Conservation (phyloP, 2,113 vertebrate genomes). For the Oophaga pumilio region DNA sequence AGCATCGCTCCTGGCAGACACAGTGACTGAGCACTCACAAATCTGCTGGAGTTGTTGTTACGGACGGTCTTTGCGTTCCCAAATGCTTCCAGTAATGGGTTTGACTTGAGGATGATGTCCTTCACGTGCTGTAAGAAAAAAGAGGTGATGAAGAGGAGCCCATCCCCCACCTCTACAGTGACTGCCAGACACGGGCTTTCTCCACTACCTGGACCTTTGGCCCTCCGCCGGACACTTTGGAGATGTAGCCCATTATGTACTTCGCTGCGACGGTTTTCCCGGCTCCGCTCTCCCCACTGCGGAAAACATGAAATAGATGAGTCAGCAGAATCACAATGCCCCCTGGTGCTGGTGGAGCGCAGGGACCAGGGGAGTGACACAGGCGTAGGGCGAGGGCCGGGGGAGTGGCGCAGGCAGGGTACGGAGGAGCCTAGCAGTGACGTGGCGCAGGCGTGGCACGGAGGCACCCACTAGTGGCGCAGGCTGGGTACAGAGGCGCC, state of each 20-base stretch:
- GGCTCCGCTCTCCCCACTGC: slow-evolving; percentile 80
- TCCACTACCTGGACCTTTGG: slow-evolving; percentile 76
- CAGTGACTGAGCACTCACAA: slow-evolving; percentile 69
- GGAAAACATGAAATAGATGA: neutral
- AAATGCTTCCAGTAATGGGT: slow-evolving; percentile 82
- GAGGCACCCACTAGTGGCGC: no score
- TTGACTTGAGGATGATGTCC: slow-evolving; percentile 84
- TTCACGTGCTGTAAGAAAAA: slow-evolving; percentile 73
- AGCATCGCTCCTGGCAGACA: neutral
- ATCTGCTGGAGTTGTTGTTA: slow-evolving; percentile 84
- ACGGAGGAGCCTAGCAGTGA: no score
- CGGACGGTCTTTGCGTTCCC: neutral
- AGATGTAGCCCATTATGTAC: slow-evolving; percentile 83
- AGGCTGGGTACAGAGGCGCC: no score
- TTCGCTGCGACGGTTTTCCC: slow-evolving; percentile 83
- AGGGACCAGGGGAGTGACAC: no score
- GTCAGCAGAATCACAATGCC: no score
- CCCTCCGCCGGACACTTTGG: slow-evolving; percentile 81
- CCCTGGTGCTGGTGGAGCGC: no score
- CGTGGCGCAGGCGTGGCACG: no score
- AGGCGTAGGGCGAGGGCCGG: no score
- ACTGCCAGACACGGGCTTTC: no score
- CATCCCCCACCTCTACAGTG: neutral
- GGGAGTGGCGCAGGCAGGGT: no score
- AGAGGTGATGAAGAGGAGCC: neutral